Conservation (phyloP, 2,113 vertebrate species). For the Ancistrus triradiatus region DNA sequence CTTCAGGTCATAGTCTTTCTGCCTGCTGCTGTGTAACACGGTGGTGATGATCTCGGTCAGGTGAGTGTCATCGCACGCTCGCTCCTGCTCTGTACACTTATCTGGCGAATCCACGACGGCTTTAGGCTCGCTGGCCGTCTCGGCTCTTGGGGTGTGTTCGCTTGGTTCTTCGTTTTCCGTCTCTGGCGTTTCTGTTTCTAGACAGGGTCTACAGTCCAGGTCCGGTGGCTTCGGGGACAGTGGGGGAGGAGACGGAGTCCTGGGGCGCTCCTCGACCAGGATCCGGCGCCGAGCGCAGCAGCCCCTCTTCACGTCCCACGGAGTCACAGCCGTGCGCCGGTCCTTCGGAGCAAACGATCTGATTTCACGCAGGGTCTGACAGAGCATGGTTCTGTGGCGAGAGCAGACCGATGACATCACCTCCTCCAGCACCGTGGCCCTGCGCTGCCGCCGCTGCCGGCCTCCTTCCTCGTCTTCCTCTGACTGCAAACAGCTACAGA, state of each 20-base stretch:
- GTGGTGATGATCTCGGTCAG: slow-evolving; percentile 86
- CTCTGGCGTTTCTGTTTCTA: neutral
- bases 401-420: slow-evolving; percentile 79
- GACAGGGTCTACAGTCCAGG: slow-evolving; percentile 58
- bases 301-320: slow-evolving; percentile 68
- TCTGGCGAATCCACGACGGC: slow-evolving; percentile 80
- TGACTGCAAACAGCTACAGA: slow-evolving; percentile 74
- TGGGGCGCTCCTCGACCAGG: slow-evolving; percentile 57
- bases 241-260: slow-evolving; percentile 84
- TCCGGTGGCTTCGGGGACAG: slow-evolving; percentile 80
- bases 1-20: slow-evolving; percentile 85
- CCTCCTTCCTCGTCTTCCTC: slow-evolving; percentile 66
- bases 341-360: slow-evolving; percentile 49
- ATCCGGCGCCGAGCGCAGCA: slow-evolving; percentile 65
- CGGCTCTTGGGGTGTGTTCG: too few relatives aligned
- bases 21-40: slow-evolving; percentile 75
- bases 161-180: too few relatives aligned
- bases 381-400: slow-evolving; percentile 78
- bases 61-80: slow-evolving; percentile 65
- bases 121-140: slow-evolving; percentile 36
- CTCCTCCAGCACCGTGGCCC: slow-evolving; percentile 76
- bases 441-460: slow-evolving; percentile 65
- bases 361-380: slow-evolving; percentile 77
- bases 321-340: slow-evolving; percentile 66
- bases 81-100: slow-evolving; percentile 74